A percentile compares a stretch with the other conserved stretches of the same genome.
phyloP scores from a whole-genome alignment of 1,140 invertebrate genomes.

The Parasteatoda tepidariorum region DNA sequence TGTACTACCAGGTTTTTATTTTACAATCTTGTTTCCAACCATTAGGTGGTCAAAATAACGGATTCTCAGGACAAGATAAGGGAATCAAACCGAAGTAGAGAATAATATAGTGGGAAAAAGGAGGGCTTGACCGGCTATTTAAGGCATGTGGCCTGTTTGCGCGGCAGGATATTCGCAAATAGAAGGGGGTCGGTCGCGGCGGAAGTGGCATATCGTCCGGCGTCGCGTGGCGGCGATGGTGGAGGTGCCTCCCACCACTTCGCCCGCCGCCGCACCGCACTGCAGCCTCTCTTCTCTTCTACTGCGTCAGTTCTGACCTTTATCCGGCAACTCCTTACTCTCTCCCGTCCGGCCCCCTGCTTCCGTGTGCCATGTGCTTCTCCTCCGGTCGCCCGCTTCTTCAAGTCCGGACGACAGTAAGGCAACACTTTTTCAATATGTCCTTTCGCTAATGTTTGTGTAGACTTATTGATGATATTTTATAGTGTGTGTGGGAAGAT shows the following conservation, averaged over 20 bases:
- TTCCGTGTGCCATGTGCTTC: slow-evolving; percentile 13
- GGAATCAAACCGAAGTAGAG: too few relatives aligned
- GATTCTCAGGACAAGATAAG: neutral
- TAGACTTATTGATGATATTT: too few relatives aligned
- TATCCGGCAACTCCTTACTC: slow-evolving; percentile 9
- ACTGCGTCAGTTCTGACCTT: slow-evolving; percentile 58
- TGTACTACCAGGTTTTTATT: too few relatives aligned
- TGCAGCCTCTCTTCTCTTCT: slow-evolving; percentile 24
- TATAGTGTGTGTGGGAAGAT: neutral
- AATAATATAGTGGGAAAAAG: neutral
- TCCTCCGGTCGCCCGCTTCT: neutral
- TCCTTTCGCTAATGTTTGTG: too few relatives aligned
- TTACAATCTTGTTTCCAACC: neutral
- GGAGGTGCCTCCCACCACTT: neutral
- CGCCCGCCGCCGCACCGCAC: slow-evolving; percentile 16
- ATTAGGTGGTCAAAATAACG: neutral
- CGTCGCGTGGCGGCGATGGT: slow-evolving; percentile 7
- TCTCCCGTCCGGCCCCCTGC: neutral
- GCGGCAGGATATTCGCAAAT: slow-evolving; percentile 32
- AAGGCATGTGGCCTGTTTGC: slow-evolving; percentile 9
- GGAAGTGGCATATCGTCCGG: slow-evolving; percentile 31
- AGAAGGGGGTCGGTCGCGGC: slow-evolving; percentile 10
- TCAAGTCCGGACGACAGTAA: neutral
- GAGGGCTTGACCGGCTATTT: slow-evolving; percentile 28
- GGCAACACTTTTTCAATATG: neutral